Percentiles rank a stretch among this genome's conserved stretches.
These are phyloP conservation scores for Chiridota heheva DNA, from an alignment of 35 echinoderm and acorn worm genomes.

Conservation along the genomic window DNA sequence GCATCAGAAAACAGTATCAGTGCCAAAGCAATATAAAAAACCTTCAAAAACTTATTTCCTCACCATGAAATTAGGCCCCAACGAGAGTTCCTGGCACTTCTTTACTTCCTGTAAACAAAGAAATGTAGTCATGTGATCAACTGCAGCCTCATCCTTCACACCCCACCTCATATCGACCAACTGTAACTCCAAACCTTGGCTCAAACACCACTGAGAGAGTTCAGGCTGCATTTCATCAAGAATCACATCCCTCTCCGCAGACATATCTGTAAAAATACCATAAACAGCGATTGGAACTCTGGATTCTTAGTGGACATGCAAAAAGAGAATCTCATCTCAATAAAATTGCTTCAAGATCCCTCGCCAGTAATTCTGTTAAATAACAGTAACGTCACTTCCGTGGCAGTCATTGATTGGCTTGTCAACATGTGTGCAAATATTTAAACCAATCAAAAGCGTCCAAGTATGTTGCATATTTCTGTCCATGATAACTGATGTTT, in stretches of 20 bases:
- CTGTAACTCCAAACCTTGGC: constrained; percentile 81
- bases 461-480: too few relatives aligned
- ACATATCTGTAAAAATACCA: constrained; percentile 51
- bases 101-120: constrained; percentile 83
- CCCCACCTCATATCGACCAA: constrained; percentile 98
- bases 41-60: constrained; percentile 21
- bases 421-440: too few relatives aligned
- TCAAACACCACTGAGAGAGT: constrained; percentile 73
- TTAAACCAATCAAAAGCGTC: too few relatives aligned
- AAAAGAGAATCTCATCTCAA: too few relatives aligned
- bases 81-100: constrained; percentile 75
- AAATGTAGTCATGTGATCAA: constrained; percentile 77
- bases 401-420: neutral
- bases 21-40: neutral
- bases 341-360: neutral
- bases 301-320: neutral
- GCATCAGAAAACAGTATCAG: neutral
- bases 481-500: too few relatives aligned
- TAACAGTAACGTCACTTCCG: neutral
- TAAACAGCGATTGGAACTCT: neutral
- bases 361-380: neutral
- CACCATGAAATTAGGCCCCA: constrained; percentile 97
- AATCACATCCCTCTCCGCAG: constrained; percentile 66
- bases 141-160: constrained; percentile 73
- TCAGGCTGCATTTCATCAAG: constrained; percentile 48